These are phyloP conservation scores for Archilochus colubris DNA, from an alignment of 2,113 vertebrate genomes.

Conservation along the genomic window DNA sequence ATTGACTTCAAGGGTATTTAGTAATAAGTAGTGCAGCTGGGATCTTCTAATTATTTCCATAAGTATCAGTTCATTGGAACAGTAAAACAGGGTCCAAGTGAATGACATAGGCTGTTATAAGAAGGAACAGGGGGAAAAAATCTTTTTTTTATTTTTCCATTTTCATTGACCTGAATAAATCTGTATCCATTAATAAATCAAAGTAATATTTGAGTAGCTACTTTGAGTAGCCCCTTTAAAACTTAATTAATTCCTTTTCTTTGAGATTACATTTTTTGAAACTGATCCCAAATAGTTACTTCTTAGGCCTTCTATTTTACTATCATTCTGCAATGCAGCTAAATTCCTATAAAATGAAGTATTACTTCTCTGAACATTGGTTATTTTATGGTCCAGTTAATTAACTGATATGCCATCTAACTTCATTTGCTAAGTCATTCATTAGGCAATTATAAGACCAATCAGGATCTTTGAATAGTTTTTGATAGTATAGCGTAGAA, in stretches of 20 bases:
- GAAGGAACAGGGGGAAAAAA: neutral
- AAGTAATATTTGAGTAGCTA: neutral
- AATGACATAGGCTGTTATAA: neutral
- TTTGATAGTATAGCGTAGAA: neutral
- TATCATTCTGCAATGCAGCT: neutral
- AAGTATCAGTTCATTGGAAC: neutral
- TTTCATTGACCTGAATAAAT: neutral
- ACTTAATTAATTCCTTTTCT: neutral
- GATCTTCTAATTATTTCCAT: constrained; percentile 31
- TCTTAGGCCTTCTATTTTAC: neutral
- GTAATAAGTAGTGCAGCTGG: neutral
- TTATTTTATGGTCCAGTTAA: neutral
- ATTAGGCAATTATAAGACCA: neutral
- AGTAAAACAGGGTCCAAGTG: neutral
- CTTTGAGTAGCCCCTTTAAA: neutral
- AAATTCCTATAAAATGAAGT: neutral
- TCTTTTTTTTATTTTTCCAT: rapidly evolving
- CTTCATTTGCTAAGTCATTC: neutral
- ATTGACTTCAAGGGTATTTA: constrained; percentile 2
- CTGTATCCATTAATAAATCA: neutral
- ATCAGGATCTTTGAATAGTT: neutral
- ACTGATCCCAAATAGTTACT: neutral
- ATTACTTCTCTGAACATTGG: neutral
- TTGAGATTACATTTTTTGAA: neutral
- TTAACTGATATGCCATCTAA: neutral